Percentiles rank a stretch among this genome's conserved stretches.
Conservation (phyloP, 2,113 vertebrate species). For the Lophura nycthemera region DNA sequence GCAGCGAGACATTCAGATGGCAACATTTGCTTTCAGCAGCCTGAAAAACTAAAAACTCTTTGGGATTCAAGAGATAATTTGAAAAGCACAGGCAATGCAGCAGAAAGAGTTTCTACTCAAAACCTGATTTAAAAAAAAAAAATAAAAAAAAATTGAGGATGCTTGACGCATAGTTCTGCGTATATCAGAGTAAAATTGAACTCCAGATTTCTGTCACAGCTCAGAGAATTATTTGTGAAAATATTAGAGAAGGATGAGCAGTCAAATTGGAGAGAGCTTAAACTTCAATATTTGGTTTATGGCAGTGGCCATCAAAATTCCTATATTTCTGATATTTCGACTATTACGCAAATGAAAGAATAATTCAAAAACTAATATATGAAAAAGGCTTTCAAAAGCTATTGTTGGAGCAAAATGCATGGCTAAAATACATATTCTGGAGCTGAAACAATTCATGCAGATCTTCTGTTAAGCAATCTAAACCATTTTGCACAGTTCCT, state of each 20-base stretch:
- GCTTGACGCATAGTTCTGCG: not conserved
- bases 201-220: not conserved
- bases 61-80: conserved; percentile 35
- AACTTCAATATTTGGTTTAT: not conserved
- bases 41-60: not conserved
- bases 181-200: not conserved
- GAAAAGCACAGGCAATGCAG: conserved; percentile 41
- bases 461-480: not conserved
- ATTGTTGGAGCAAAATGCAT: not conserved
- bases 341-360: not conserved
- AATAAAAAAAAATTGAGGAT: not conserved
- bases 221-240: not conserved
- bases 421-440: not conserved
- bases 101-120: conserved; percentile 3
- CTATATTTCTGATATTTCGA: not conserved
- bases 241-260: not conserved
- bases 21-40: conserved; percentile 9
- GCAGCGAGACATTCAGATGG: conserved; percentile 5
- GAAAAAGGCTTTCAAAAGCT: not conserved
- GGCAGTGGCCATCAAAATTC: not conserved
- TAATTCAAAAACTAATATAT: not conserved
- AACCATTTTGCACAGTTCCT: not conserved
- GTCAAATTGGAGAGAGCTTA: not conserved
- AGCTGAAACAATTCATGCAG: not conserved
- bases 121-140: not conserved